Evolutionary conservation across 2,113 vertebrate genomes (phyloP), one percentile per base, ranked within the genome.

Genomic region (Pituophis catenifer): DNA sequence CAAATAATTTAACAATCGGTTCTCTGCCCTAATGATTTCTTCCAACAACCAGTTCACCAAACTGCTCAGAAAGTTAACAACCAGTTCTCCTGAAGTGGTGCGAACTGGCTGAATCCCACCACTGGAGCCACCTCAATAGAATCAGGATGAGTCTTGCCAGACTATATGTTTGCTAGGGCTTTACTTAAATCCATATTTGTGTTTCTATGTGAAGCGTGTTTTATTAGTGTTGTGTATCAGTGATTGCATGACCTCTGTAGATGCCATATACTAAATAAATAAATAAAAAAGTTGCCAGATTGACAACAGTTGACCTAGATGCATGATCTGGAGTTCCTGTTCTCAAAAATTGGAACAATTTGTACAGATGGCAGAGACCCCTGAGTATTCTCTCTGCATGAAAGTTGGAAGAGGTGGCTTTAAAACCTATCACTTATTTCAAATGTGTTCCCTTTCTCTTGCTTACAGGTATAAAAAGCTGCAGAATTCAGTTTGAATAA

Each of bases 401-500:
- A 88, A 33, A 94, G 59, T 57, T 52, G 93, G 93, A 91, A 75
- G 50, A 88, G 96, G 89, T 90, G 92, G 92, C 90, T 93, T 93
- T 93, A 94, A 81, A 6, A 0, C 87, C 33, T 94, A 87, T 89
- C 44, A 89, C 85, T 38, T 58, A 89, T 93, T 95, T 94, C 93
- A 92, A 86, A 23, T 33, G 88, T 62, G 90, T 92, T 92, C 52
- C 2, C 44, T 95, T 3, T 21, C 92, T 94, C 91, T 8, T 92
- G 91, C 88, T 89, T 62, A 93, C 53, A 70, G 92, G 93, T 93
- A 92, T 95, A 92, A 93, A 96, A 38, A 90, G 93, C 93, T 93
- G 65, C 94, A 95, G 94, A 91, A 92, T 96, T 70, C 91, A 92
- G 93, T 38, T 38, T 81, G 15, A 38, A 81, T 75, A 75, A 75